A percentile compares a stretch with the other conserved stretches of the same genome.
Conservation (phyloP, 2,888 invertebrate species). For the Carpatolechia fugitivella region DNA sequence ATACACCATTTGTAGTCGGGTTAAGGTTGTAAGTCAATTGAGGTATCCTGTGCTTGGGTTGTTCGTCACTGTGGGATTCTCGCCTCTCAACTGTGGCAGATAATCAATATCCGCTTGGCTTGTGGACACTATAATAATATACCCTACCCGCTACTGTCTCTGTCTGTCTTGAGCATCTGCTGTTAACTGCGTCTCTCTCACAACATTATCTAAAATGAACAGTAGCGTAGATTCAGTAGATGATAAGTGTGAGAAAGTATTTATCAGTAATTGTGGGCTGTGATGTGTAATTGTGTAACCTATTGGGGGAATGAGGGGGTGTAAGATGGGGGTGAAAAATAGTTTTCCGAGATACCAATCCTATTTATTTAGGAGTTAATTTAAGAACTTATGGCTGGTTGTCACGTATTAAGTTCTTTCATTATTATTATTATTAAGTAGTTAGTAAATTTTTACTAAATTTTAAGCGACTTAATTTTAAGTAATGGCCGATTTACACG, state of each 20-base stretch:
- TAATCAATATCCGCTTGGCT: conserved; percentile 81
- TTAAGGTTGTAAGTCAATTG: conserved; percentile 51
- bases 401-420: too few species aligned
- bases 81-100: conserved; percentile 80
- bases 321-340: conserved; percentile 28
- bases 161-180: conserved; percentile 37
- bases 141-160: conserved; percentile 70
- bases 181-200: conserved; percentile 50
- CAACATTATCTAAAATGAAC: conserved; percentile 79
- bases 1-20: conserved; percentile 39
- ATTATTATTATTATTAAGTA: too few species aligned
- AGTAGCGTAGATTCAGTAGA: conserved; percentile 79
- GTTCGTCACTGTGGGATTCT: conserved; percentile 53
- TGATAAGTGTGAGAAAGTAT: conserved; percentile 80
- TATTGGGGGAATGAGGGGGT: conserved; percentile 60
- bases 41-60: conserved; percentile 43
- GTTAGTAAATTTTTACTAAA: too few species aligned
- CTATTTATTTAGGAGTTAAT: too few species aligned
- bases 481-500: too few species aligned
- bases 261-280: conserved; percentile 78
- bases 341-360: too few species aligned
- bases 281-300: conserved; percentile 77
- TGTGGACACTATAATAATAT: conserved; percentile 80
- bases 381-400: too few species aligned
- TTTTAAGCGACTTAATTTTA: too few species aligned